Conservation (phyloP, 2,113 vertebrate species). For the Empidonax traillii region DNA sequence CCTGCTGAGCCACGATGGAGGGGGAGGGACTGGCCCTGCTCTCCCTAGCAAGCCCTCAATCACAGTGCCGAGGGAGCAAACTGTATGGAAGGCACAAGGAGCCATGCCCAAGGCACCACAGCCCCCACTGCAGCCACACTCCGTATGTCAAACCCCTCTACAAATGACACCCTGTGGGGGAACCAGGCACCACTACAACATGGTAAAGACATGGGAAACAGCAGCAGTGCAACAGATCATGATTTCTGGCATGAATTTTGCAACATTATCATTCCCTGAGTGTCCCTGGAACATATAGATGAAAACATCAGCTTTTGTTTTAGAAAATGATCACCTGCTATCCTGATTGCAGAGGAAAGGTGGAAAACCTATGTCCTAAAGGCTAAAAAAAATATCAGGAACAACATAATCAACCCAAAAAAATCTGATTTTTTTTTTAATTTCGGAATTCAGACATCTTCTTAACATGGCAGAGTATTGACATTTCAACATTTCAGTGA, state of each 20-base stretch:
- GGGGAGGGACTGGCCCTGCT: neutral
- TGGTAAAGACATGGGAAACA: accelerated
- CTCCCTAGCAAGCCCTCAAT: neutral
- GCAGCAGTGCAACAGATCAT: neutral
- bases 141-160: neutral
- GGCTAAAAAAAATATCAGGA: neutral
- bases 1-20: accelerated
- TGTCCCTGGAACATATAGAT: neutral
- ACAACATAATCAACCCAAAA: neutral
- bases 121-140: neutral
- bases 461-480: neutral
- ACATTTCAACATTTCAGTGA: neutral
- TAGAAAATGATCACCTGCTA: neutral
- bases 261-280: neutral
- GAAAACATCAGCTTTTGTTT: neutral
- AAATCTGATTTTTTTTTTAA: neutral
- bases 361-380: neutral
- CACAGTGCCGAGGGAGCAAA: neutral
- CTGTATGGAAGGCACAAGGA: neutral
- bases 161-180: neutral
- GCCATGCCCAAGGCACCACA: accelerated
- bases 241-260: neutral
- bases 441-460: neutral
- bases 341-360: neutral
- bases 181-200: accelerated